Evolutionary conservation across 2,113 vertebrate genomes (phyloP), one percentile per base, ranked within the genome.

Genomic region (Misgurnus anguillicaudatus): DNA sequence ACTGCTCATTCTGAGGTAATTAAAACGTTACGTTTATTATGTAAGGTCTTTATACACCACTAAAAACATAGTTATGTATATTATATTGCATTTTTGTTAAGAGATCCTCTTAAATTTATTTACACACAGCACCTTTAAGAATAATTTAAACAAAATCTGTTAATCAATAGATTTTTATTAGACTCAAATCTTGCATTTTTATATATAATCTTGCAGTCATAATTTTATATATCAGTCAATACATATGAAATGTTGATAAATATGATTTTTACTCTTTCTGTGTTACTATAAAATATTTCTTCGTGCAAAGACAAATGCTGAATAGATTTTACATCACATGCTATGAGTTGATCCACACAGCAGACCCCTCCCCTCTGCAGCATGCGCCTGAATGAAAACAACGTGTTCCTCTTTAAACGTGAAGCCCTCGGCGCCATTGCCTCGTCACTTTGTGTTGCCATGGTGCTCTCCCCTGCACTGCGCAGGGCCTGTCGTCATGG

Each of bases 391-490:
- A 48, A 48, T 55, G 69, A 31, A 70, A 19, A n/a, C 17, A 53
- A 65, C 38, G 65, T 13, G 4, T n/a, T 62, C n/a, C 45, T 69
- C 65, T 64, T 57, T 65, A 36, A 69, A 73, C 31, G 55, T 4
- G 2, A 14, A 39, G 38, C 83, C 82, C 69, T 80, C 78, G 53
- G 17, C 16, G 17, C 84, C 81, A 85, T 88, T 87, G 86, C 87
- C 58, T 79, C 88, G 79, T 88, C 87, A 86, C 87, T 89, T 89
- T 89, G 84, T 86, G 90, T 93, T 92, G 86, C 91, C 87, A 91
- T 92, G 89, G 90, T 80, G 78, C 86, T 86, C 87, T 86, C 86
- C 80, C 75, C 89, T 87, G 88, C 89, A 88, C 84, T 90, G 87
- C 82, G 87, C 89, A 87, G 85, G 87, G 86, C 85, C 82, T 77